Base-by-base conservation (phyloP, 1,140 invertebrate genomes). In the Palaemon carinicauda region DNA sequence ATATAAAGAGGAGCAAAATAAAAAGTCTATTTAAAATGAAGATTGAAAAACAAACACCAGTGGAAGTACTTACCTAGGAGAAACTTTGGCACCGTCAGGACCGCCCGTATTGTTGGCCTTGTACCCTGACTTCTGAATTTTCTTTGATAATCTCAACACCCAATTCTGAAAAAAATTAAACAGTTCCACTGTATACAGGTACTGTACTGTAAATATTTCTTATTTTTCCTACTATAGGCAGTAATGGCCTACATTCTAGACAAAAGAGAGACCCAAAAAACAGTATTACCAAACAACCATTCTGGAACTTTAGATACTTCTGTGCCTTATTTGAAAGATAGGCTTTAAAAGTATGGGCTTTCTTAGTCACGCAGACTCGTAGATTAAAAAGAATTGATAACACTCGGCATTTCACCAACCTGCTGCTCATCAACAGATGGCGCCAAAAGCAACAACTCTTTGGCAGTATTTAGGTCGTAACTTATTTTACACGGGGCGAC, bases 41-140 rank as follows among this genome's bases (percentile, higher is more conserved):
- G 21, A 24, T 56, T 0, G 19, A 7, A n/a, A 24, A 24, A 33
- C 15, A 77, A 60, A n/a, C 19, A 21, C 50, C n/a, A n/a, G n/a
- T n/a, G 50, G 27, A 12, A 74, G 60, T 50, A 80, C 85, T 90
- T 93, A 95, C 94, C 94, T 94, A 91, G 94, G 94, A 88, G 94
- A 95, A 92, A 92, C 93, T 93, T 91, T 94, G 92, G 87, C 92
- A 91, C 90, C 94, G 87, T 94, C 94, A 80, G 93, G 92, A 88
- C 94, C 92, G 54, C 77, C 81, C 79, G 60, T 69, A 33, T 88
- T 77, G 41, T 91, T 90, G 24, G 97, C 96, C 91, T 97, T 97
- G 92, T 96, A 98, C 80, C 98, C 97, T 92, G 96, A 95, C 91
- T 97, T 97, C 92, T 97, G 95, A 90, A 99, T 97, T 92, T 97